These are phyloP conservation scores for Autographa pulchrina DNA, from an alignment of 2,888 invertebrate genomes.

Conservation along the genomic window DNA sequence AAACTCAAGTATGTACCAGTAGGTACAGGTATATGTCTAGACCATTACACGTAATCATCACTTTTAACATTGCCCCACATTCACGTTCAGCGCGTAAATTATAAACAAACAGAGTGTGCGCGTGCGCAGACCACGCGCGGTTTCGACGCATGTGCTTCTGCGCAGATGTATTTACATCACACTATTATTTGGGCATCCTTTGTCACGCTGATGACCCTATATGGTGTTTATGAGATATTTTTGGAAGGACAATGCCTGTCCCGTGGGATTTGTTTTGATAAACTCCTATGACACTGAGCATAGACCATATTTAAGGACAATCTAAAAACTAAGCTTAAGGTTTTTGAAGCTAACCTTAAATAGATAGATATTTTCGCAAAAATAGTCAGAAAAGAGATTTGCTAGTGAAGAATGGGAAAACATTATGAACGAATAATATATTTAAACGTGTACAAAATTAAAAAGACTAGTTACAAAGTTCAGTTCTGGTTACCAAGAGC, in stretches of 20 bases:
- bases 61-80: conserved; percentile 40
- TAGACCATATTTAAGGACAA: too few species aligned
- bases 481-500: too few species aligned
- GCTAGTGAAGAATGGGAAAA: too few species aligned
- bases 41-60: conserved; percentile 11
- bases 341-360: too few species aligned
- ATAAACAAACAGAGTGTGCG: conserved; percentile 38
- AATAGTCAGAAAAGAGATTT: too few species aligned
- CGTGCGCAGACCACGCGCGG: conserved; percentile 43
- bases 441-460: too few species aligned
- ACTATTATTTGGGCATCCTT: conserved; percentile 32
- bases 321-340: too few species aligned
- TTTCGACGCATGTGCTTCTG: conserved; percentile 42
- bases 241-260: neutral
- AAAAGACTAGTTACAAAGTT: too few species aligned
- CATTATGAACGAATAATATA: too few species aligned
- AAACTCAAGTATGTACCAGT: neutral
- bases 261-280: too few species aligned
- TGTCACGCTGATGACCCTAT: conserved; percentile 37
- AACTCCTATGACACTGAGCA: too few species aligned
- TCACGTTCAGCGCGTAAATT: conserved; percentile 17
- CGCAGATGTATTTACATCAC: conserved; percentile 59
- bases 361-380: too few species aligned
- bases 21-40: neutral
- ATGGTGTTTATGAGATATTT: conserved; percentile 44